Percentiles rank a stretch among this genome's conserved stretches.
These are phyloP conservation scores for Parascotia fuliginaria DNA, from an alignment of 2,888 invertebrate species.

Conservation along the genomic window DNA sequence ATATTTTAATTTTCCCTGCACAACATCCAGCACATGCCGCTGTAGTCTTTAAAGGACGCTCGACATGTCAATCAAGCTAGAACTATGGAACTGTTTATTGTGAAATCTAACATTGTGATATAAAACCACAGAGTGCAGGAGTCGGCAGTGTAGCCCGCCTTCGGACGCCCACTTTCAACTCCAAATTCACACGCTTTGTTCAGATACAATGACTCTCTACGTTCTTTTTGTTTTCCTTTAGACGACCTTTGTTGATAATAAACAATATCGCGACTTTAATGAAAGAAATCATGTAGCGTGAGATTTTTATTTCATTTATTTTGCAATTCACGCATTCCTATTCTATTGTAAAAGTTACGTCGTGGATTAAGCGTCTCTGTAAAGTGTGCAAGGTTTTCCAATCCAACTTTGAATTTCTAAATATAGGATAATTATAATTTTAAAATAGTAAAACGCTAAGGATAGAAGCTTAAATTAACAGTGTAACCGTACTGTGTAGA, in stretches of 20 bases:
- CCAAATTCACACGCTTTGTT: constrained; percentile 80
- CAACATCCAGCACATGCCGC: constrained; percentile 31
- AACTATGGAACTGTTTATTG: constrained; percentile 46
- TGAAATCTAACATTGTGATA: constrained; percentile 51
- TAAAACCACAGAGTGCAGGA: constrained; percentile 34
- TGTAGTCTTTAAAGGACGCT: constrained; percentile 22
- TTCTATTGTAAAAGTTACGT: constrained; percentile 45
- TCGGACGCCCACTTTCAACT: constrained; percentile 81
- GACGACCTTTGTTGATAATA: constrained; percentile 84
- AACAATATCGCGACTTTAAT: constrained; percentile 80
- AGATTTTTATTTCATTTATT: constrained; percentile 77
- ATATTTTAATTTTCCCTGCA: constrained; percentile 40
- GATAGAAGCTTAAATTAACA: no score
- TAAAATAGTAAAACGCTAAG: neutral
- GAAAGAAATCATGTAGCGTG: constrained; percentile 81
- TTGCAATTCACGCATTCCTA: constrained; percentile 69
- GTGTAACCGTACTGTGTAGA: no score
- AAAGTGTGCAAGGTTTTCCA: constrained; percentile 42
- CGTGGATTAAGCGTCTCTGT: constrained; percentile 19
- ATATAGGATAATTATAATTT: neutral
- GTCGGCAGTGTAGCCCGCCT: constrained; percentile 44
- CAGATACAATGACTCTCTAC: constrained; percentile 80
- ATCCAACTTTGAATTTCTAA: constrained; percentile 17
- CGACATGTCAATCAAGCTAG: constrained; percentile 56
- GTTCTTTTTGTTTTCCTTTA: constrained; percentile 83